phyloP scores from a whole-genome alignment of 2,888 invertebrate species.

The Sinohyriopsis cumingii region DNA sequence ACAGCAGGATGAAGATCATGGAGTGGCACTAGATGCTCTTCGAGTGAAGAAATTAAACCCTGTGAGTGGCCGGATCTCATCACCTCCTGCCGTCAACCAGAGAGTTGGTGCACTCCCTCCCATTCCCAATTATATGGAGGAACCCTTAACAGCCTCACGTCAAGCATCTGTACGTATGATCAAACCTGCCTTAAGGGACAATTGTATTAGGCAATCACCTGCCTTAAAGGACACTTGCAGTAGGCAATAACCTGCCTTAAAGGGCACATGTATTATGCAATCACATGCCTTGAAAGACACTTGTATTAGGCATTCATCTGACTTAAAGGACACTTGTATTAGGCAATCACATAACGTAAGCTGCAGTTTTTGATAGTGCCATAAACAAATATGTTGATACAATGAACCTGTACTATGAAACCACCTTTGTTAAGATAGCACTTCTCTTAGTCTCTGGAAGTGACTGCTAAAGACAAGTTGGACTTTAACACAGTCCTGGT shows the following conservation, averaged over 20 bases:
- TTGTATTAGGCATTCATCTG: too few species aligned
- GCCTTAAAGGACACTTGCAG: neutral
- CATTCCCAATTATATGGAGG: conserved; percentile 31
- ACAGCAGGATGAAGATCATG: conserved; percentile 41
- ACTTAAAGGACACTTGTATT: neutral
- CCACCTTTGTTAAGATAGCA: too few species aligned
- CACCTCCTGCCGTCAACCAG: conserved; percentile 34
- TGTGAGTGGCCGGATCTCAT: conserved; percentile 32
- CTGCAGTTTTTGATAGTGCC: neutral
- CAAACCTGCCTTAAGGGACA: neutral
- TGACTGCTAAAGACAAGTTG: too few species aligned
- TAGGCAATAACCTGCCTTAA: neutral
- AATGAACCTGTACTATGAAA: too few species aligned
- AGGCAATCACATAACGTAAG: neutral
- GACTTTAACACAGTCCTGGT: too few species aligned
- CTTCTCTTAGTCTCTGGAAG: too few species aligned
- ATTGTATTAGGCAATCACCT: neutral
- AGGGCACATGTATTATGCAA: neutral
- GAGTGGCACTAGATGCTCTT: conserved; percentile 40
- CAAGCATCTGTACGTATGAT: neutral
- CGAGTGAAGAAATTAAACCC: conserved; percentile 45
- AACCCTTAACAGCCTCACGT: conserved; percentile 1
- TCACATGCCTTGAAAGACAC: neutral
- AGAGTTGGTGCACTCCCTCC: conserved; percentile 52
- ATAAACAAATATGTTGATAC: neutral